Conservation (phyloP, 2,113 vertebrate species). For the Xenopus laevis region DNA sequence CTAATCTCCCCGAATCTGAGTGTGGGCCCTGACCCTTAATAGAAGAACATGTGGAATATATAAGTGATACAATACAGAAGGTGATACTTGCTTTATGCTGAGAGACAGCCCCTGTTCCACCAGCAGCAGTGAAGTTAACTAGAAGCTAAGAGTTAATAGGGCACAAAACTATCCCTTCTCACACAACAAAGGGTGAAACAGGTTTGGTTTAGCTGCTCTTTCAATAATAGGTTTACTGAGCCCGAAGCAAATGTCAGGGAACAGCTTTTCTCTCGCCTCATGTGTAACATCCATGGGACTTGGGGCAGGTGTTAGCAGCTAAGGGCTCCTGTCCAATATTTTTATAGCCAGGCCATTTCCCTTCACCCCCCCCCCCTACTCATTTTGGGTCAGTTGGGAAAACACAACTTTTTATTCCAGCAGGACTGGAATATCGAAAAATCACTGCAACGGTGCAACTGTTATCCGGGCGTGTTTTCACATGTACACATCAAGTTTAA, state of each 20-base stretch:
- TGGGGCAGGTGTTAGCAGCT: conserved; percentile 15
- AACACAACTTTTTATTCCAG: neutral
- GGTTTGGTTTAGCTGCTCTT: conserved; percentile 18
- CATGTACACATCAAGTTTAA: conserved; percentile 32
- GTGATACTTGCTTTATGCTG: too few species aligned
- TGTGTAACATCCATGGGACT: conserved; percentile 21
- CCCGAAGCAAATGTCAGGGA: conserved; percentile 32
- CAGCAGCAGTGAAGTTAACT: too few species aligned
- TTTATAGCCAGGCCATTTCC: neutral
- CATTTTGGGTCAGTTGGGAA: neutral
- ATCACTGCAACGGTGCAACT: conserved; percentile 7
- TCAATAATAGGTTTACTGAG: conserved; percentile 32
- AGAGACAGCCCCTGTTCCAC: too few species aligned
- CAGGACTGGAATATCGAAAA: conserved; percentile 12
- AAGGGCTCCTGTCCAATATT: conserved; percentile 5
- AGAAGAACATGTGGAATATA: too few species aligned
- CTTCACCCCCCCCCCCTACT: neutral
- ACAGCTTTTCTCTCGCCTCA: conserved; percentile 10
- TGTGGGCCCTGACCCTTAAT: too few species aligned
- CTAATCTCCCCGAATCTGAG: too few species aligned
- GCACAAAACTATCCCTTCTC: neutral
- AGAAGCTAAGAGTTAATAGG: conserved; percentile 6
- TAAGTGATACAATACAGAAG: too few species aligned
- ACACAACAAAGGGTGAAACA: conserved; percentile 8
- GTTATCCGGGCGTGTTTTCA: conserved; percentile 34